Evolutionary conservation across 1,140 invertebrate species (phyloP).

Genomic region (Cyphomyrmex costatus): DNA sequence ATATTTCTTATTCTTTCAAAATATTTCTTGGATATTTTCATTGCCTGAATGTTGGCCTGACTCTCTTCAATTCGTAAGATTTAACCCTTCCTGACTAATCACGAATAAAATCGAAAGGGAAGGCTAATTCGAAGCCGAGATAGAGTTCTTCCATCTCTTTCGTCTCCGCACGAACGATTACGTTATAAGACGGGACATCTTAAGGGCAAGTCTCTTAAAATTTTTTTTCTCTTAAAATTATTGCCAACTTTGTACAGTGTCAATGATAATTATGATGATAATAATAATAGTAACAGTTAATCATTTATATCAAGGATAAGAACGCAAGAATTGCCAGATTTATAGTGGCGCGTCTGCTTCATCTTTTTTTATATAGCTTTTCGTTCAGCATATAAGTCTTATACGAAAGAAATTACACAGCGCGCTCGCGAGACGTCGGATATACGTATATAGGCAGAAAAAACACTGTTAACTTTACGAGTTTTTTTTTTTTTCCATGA

Average conservation of each 20-base stretch:
- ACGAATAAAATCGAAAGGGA: constrained; percentile 5
- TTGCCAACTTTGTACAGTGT: constrained; percentile 86
- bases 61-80: constrained; percentile 30
- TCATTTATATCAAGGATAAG: constrained; percentile 62
- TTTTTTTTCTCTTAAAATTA: constrained; percentile 84
- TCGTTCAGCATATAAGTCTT: constrained; percentile 70
- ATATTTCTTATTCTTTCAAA: not conserved
- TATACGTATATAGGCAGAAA: constrained; percentile 84
- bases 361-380: constrained; percentile 49
- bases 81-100: constrained; percentile 24
- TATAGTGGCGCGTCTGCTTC: constrained; percentile 54
- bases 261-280: constrained; percentile 56
- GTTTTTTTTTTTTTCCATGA: constrained; percentile 74
- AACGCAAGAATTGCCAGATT: constrained; percentile 70
- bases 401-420: constrained; percentile 59
- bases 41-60: constrained; percentile 20
- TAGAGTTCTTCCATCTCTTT: constrained; percentile 7
- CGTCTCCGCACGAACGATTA: constrained; percentile 65
- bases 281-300: constrained; percentile 43
- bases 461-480: constrained; percentile 84
- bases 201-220: constrained; percentile 78
- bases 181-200: constrained; percentile 78
- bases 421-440: constrained; percentile 74
- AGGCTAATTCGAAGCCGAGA: constrained; percentile 11
- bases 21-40: constrained; percentile 11